phyloP scores from a whole-genome alignment of 2,113 vertebrate genomes.

The Lampris megalopsis region DNA sequence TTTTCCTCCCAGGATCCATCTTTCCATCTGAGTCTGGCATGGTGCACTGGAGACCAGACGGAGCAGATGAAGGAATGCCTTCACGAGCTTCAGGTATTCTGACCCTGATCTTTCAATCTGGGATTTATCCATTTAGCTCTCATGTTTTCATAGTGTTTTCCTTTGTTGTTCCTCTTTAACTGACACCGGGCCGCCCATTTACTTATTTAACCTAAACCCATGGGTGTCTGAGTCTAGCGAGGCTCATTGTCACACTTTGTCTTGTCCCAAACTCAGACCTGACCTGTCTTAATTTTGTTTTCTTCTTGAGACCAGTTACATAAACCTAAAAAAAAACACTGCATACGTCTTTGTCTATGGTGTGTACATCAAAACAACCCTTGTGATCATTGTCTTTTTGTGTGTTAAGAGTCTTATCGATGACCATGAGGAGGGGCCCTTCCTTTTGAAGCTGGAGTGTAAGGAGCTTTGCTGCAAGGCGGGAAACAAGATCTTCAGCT shows the following conservation, averaged over 20 bases:
- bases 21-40: slow-evolving; percentile 95
- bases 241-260: too few species aligned
- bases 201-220: too few species aligned
- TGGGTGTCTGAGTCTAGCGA: too few species aligned
- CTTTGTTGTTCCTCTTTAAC: too few species aligned
- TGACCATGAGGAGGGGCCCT: slow-evolving; percentile 84
- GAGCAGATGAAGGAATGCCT: slow-evolving; percentile 80
- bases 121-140: neutral
- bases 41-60: slow-evolving; percentile 89
- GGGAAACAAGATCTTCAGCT: slow-evolving; percentile 90
- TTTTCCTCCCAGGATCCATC: slow-evolving; percentile 86
- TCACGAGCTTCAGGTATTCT: slow-evolving; percentile 87
- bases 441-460: slow-evolving; percentile 80
- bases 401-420: slow-evolving; percentile 84
- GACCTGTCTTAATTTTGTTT: too few species aligned
- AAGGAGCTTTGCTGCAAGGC: slow-evolving; percentile 89
- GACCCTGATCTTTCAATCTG: too few species aligned
- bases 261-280: too few species aligned
- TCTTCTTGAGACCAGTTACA: too few species aligned
- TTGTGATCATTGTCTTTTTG: too few species aligned
- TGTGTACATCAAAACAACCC: neutral
- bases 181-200: too few species aligned
- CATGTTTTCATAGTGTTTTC: neutral
- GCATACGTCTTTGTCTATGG: neutral
- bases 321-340: too few species aligned